Evolutionary conservation across 2,888 invertebrate genomes (phyloP).

Genomic region (Nematopogon swammerdamellus): DNA sequence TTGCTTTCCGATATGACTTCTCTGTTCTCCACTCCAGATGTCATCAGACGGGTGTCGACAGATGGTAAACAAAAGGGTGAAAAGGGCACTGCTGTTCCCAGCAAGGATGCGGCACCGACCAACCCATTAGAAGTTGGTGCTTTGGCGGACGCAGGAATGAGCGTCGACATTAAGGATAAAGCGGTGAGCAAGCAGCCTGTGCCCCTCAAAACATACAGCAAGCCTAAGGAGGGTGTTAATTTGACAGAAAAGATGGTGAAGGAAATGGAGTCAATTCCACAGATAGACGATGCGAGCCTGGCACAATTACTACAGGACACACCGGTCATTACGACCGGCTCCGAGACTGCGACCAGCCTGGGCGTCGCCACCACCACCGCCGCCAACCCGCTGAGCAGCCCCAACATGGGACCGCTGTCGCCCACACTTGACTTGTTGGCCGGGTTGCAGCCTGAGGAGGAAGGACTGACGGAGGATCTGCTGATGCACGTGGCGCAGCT

Average conservation of each 20-base stretch:
- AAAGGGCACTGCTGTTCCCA: slow-evolving; percentile 32
- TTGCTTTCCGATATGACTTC: slow-evolving; percentile 62
- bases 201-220: slow-evolving; percentile 23
- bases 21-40: slow-evolving; percentile 75
- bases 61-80: slow-evolving; percentile 49
- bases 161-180: neutral
- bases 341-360: slow-evolving; percentile 7
- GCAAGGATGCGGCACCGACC: slow-evolving; percentile 2
- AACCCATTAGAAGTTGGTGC: neutral
- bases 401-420: slow-evolving; percentile 53
- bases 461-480: slow-evolving; percentile 67
- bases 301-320: slow-evolving; percentile 49
- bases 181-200: slow-evolving; percentile 15
- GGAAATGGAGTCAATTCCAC: slow-evolving; percentile 38
- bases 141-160: neutral
- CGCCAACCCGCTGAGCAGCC: slow-evolving; percentile 38
- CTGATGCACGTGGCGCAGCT: slow-evolving; percentile 71
- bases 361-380: slow-evolving; percentile 22
- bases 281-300: slow-evolving; percentile 46
- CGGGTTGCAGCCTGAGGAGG: slow-evolving; percentile 61
- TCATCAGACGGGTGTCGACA: slow-evolving; percentile 65
- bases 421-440: slow-evolving; percentile 57
- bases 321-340: slow-evolving; percentile 21
- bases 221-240: slow-evolving; percentile 21
- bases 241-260: slow-evolving; percentile 28